phyloP scores from a whole-genome alignment of 30 jellyfish, hydroid and myxozoan species.

The Aurelia aurita region DNA sequence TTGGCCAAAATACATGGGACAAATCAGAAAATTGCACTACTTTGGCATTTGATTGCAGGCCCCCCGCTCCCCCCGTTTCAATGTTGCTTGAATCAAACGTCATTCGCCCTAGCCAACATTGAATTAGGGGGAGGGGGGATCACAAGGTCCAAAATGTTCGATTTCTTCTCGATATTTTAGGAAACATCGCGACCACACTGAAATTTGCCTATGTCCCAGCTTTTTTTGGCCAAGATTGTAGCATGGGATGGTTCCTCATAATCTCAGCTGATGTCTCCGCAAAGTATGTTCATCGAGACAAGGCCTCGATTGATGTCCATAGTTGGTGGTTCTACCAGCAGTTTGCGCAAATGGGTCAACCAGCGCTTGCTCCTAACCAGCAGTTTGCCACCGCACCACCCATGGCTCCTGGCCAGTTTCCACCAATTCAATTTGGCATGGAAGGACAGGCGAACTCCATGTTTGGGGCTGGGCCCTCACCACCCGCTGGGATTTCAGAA shows the following conservation, averaged over 20 bases:
- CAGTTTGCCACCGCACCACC: conserved; percentile 28
- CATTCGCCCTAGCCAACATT: too few relatives aligned
- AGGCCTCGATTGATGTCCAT: conserved; percentile 73
- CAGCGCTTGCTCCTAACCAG: neutral
- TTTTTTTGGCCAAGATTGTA: conserved; percentile 6
- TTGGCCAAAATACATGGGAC: too few relatives aligned
- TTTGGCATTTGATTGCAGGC: too few relatives aligned
- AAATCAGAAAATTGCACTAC: too few relatives aligned
- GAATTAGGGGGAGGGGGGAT: too few relatives aligned
- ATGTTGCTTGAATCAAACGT: too few relatives aligned
- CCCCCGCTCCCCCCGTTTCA: too few relatives aligned
- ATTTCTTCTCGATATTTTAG: too few relatives aligned
- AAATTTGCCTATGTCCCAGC: too few relatives aligned
- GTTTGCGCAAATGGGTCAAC: conserved; percentile 12
- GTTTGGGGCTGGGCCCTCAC: conserved; percentile 19
- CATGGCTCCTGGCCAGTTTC: neutral
- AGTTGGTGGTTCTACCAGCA: conserved; percentile 75
- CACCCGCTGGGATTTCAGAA: neutral
- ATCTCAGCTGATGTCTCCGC: conserved; percentile 80
- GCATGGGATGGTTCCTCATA: conserved; percentile 65
- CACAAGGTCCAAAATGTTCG: too few relatives aligned
- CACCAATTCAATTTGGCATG: conserved; percentile 62
- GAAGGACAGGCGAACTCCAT: neutral
- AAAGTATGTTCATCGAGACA: conserved; percentile 41
- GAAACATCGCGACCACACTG: too few relatives aligned